Percentiles rank a stretch among this genome's conserved stretches.
Evolutionary conservation across 2,797 vertebrate genomes (phyloP).

Genomic region (Pyrrhura leucotis): DNA sequence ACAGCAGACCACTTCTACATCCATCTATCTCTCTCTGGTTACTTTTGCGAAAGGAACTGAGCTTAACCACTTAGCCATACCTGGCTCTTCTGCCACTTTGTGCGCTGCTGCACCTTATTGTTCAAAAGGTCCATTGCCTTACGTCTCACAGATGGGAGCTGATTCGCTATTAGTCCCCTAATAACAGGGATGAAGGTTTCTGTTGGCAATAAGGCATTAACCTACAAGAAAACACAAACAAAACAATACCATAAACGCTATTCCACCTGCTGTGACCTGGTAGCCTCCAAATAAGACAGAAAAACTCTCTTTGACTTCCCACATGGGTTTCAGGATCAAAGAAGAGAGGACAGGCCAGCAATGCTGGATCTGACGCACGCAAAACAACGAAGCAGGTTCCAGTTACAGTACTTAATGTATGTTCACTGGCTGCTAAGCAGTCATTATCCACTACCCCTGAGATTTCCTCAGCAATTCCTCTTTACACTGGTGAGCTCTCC

Average conservation of each 20-base stretch:
- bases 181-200: slow-evolving; percentile 92
- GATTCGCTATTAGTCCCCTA: slow-evolving; percentile 87
- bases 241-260: neutral
- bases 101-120: slow-evolving; percentile 89
- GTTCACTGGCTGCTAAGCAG: neutral
- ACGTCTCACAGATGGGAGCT: slow-evolving; percentile 87
- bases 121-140: slow-evolving; percentile 97
- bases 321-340: neutral
- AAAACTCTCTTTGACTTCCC: neutral
- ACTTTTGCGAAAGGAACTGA: neutral
- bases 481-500: neutral
- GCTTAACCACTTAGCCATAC: slow-evolving; percentile 66
- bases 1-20: neutral
- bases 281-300: neutral
- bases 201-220: slow-evolving; percentile 90
- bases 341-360: neutral
- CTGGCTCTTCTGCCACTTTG: slow-evolving; percentile 82
- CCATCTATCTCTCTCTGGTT: neutral
- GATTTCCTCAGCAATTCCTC: neutral
- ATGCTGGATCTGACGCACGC: neutral
- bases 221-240: slow-evolving; percentile 73
- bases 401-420: neutral
- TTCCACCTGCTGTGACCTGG: neutral
- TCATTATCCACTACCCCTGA: neutral
- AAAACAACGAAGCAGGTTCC: neutral